Evolutionary conservation across 1,140 invertebrate genomes (phyloP), one percentile per base, ranked within the genome.

Genomic region (Melanaphis sacchari): DNA sequence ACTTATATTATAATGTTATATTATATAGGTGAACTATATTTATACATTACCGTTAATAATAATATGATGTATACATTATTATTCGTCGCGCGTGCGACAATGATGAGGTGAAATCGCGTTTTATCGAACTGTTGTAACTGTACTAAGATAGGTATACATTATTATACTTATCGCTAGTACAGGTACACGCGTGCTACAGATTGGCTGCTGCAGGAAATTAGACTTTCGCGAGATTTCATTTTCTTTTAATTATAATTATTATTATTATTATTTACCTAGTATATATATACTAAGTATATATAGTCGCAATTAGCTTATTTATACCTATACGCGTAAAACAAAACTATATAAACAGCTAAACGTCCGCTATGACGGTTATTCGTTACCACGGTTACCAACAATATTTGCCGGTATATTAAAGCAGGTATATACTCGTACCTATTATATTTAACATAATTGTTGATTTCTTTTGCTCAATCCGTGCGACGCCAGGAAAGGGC

Each of bases 121-220:
- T 40, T 84, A 41, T 40, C 82, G 82, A 40, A 38, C 36, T 82
- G 76, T 26, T 59, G 31, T 76, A 31, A 76, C 59, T n/a, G 31
- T 59, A 76, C 36, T n/a, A n/a, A 76, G 59, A 76, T n/a, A n/a
- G n/a, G n/a, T n/a, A n/a, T 49, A 49, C 46, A 49, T 49, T 76
- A 76, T 76, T 76, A 15, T n/a, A 59, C 46, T 49, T 49, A 49
- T 49, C 46, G 54, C 26, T 31, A 31, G 54, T 59, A 59, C 31
- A 59, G 54, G 54, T 59, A 59, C 31, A 59, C 46, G 24, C 22
- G 38, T 6, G 5, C 21, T 40, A 31, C 84, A 26, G 41, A 31
- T 41, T 87, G 26, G 82, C 31, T 87, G 24, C 24, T 46, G 21
- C 85, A 21, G 85, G 85, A 88, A 88, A 88, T 88, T 88, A 46